These are phyloP conservation scores for Drosophila asahinai DNA, from an alignment of 1,140 invertebrate genomes.

Conservation along the genomic window DNA sequence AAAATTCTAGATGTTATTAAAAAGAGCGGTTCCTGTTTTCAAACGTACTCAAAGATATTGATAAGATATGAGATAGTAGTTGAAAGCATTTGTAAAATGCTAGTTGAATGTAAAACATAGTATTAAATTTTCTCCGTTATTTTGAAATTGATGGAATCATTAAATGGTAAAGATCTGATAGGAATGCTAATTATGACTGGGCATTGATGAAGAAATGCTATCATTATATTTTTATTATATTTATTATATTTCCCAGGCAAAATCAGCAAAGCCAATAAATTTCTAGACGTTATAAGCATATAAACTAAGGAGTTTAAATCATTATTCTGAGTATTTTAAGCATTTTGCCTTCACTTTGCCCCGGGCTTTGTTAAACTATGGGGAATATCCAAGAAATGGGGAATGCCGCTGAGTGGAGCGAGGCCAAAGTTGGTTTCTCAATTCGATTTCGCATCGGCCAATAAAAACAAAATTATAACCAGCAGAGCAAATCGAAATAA, in stretches of 20 bases:
- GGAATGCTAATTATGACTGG: background rate
- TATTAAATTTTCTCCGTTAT: too few relatives aligned
- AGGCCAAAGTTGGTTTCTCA: slow-evolving; percentile 23
- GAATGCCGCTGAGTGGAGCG: background rate
- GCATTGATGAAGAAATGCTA: too few relatives aligned
- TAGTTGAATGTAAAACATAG: too few relatives aligned
- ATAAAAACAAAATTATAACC: slow-evolving; percentile 29
- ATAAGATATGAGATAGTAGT: too few relatives aligned
- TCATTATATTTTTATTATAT: too few relatives aligned
- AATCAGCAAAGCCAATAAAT: background rate
- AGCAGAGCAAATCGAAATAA: slow-evolving; percentile 36
- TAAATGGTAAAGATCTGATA: background rate
- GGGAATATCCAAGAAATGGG: background rate
- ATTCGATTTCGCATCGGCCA: slow-evolving; percentile 7
- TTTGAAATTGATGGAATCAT: too few relatives aligned
- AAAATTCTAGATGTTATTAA: background rate
- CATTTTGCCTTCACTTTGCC: background rate
- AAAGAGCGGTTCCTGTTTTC: background rate
- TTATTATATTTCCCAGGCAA: too few relatives aligned
- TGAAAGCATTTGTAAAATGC: too few relatives aligned
- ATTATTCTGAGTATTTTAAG: background rate
- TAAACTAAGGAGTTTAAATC: too few relatives aligned
- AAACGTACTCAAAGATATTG: background rate
- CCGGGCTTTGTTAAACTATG: background rate
- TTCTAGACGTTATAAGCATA: background rate